Evolutionary conservation across 2,888 invertebrate genomes (phyloP).

Genomic region (Mongoloraphidia duomilia): DNA sequence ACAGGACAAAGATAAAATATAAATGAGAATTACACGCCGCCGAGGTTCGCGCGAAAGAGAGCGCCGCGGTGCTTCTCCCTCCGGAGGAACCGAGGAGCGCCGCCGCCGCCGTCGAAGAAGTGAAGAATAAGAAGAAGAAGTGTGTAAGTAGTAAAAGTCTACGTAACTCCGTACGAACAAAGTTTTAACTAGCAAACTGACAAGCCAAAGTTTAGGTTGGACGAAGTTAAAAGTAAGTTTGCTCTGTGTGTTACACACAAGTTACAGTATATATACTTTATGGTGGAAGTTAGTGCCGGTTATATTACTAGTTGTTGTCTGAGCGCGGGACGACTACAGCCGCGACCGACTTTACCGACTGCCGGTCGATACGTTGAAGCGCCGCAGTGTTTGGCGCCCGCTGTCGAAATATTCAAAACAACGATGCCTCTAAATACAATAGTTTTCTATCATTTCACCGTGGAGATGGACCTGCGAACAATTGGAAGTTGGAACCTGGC

Average conservation of each 20-base stretch:
- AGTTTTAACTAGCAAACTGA: constrained; percentile 28
- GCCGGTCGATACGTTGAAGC: not conserved
- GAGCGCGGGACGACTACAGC: constrained; percentile 9
- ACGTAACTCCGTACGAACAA: constrained; percentile 10
- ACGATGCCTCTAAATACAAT: too few relatives aligned
- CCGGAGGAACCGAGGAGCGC: not conserved
- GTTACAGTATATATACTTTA: constrained; percentile 35
- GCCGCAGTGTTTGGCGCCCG: too few relatives aligned
- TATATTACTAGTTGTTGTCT: constrained; percentile 7
- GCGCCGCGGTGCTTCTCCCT: too few relatives aligned
- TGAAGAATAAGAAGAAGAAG: not conserved
- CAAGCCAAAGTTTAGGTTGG: constrained; percentile 25
- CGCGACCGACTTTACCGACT: not conserved
- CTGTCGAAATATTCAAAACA: too few relatives aligned
- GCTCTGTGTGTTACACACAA: constrained; percentile 28
- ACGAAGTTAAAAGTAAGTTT: constrained; percentile 17
- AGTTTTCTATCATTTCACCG: too few relatives aligned
- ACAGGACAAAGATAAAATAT: not conserved
- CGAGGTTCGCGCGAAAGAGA: not conserved
- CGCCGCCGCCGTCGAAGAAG: not conserved
- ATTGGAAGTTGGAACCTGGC: too few relatives aligned
- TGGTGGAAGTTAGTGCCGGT: constrained; percentile 32
- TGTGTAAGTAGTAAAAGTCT: not conserved
- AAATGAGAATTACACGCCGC: not conserved
- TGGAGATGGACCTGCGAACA: too few relatives aligned